Evolutionary conservation across 2,113 vertebrate species (phyloP).

Genomic region (Ammodytes marinus): DNA sequence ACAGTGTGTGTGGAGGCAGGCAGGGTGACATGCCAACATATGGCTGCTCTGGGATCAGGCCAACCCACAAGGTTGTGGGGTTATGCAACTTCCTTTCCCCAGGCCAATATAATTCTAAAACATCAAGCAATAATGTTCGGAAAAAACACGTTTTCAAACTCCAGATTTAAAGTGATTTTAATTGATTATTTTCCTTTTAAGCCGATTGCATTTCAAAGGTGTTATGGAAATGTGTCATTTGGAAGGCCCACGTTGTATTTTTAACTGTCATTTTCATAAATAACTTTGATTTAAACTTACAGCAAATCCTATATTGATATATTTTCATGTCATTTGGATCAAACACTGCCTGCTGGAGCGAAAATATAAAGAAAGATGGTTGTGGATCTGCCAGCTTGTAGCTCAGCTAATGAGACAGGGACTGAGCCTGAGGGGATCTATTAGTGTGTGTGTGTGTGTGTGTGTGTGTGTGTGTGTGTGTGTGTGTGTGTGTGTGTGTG

Average conservation of each 20-base stretch:
- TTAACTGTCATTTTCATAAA: too few species aligned
- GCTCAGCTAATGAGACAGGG: conserved; percentile 40
- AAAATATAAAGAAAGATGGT: conserved; percentile 24
- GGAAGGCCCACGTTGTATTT: too few species aligned
- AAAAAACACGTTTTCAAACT: too few species aligned
- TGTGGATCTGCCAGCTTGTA: background rate
- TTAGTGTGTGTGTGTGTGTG: too few species aligned
- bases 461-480: too few species aligned
- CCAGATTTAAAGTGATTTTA: background rate
- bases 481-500: too few species aligned
- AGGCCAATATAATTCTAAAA: background rate
- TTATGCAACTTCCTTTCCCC: conserved; percentile 26
- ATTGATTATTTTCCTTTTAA: background rate
- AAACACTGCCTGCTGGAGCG: conserved; percentile 3
- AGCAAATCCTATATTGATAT: background rate
- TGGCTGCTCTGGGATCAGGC: conserved; percentile 52
- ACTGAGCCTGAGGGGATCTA: conserved; percentile 21
- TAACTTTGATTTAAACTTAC: background rate
- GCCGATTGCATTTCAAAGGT: too few species aligned
- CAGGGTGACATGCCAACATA: conserved; percentile 51
- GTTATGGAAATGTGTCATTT: too few species aligned
- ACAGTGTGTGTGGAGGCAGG: conserved; percentile 20
- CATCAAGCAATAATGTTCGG: background rate
- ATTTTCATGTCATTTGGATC: conserved; percentile 12
- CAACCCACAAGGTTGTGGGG: conserved; percentile 31